Evolutionary conservation across 1,140 invertebrate genomes (phyloP), one percentile per base, ranked within the genome.

Genomic region (Caenorhabditis tropicalis): DNA sequence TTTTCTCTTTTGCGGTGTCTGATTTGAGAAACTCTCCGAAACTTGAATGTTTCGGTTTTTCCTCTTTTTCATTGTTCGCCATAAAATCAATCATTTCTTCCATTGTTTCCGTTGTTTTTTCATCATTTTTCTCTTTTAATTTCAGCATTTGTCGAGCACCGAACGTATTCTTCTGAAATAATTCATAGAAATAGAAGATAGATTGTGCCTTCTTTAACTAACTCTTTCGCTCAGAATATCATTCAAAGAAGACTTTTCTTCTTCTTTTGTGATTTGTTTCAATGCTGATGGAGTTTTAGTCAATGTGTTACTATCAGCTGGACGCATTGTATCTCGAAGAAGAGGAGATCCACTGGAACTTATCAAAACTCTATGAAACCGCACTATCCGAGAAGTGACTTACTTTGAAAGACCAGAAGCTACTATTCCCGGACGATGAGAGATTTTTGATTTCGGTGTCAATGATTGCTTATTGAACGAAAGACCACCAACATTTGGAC

Each of bases 11-110:
- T 74, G 21, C 36, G 12, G 65, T 43, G 15, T 74, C 65, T 7
- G 65, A 33, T 74, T 24, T 46, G n/a, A 74, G 65, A 24, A 74
- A 74, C n/a, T 74, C 65, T 39, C 65, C 65, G 24, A 74, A 74
- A 74, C 65, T 74, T 3, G 65, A 74, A 46, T 74, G 65, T 43
- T 43, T 46, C 15, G 16, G 36, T n/a, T 74, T 43, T 24, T 74
- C 65, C 0, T 39, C 15, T 12, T 6, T 7, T 7, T 9, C n/a
- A 33, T 24, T 15, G 24, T 5, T 65, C 10, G 29, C 65, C 36
- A 43, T 12, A 46, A 74, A 74, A 7, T 74, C 36, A 19, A 43
- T 74, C 65, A 74, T 43, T 24, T 74, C 65, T 19, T 74, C 65
- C 65, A 74, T 46, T 10, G 6, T 24, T 24, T 74, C 65, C 1